phyloP scores from a whole-genome alignment of 2,113 vertebrate species.

The Halcyon malimbica region DNA sequence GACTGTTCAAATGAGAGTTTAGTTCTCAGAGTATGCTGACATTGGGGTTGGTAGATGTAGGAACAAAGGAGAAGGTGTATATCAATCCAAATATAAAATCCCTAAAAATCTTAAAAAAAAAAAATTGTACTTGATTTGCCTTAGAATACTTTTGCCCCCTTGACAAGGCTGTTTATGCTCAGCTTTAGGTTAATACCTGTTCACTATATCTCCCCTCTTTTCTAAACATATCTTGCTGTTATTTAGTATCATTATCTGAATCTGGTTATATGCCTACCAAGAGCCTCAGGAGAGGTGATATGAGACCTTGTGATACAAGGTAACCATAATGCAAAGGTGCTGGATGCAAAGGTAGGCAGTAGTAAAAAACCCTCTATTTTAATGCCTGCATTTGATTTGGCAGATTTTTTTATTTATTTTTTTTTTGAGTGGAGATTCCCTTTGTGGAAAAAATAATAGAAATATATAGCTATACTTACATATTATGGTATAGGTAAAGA shows the following conservation, averaged over 20 bases:
- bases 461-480: background rate
- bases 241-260: background rate
- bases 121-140: background rate
- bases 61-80: background rate
- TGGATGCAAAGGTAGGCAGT: background rate
- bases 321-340: background rate
- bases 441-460: background rate
- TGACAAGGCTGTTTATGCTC: background rate
- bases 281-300: background rate
- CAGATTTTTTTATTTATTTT: background rate
- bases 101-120: background rate
- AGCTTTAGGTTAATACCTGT: background rate
- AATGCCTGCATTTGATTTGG: background rate
- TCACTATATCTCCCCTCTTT: background rate
- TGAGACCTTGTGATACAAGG: background rate
- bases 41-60: background rate
- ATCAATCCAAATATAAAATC: background rate
- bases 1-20: background rate
- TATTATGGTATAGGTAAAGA: background rate
- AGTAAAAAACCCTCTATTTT: background rate
- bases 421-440: background rate
- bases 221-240: background rate
- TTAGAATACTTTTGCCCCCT: background rate
- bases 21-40: background rate
- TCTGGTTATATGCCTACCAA: background rate